Evolutionary conservation across 2,888 invertebrate species (phyloP).

Genomic region (Phania funesta): DNA sequence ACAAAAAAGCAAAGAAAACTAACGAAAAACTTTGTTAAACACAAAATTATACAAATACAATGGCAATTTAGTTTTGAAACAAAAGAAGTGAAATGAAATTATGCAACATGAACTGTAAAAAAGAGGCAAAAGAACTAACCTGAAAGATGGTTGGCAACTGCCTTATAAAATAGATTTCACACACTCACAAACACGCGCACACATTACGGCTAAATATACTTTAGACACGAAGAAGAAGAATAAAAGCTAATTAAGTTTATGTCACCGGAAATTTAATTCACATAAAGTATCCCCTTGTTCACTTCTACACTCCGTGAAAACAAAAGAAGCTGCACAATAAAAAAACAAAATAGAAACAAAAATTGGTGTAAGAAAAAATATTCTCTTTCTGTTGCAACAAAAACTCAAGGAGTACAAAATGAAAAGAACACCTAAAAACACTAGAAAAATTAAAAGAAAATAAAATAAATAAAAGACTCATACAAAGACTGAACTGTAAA

Average conservation of each 20-base stretch:
- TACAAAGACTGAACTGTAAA: neutral
- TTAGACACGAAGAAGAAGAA: slow-evolving; percentile 73
- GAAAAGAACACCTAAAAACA: slow-evolving; percentile 3
- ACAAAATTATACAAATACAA: slow-evolving; percentile 31
- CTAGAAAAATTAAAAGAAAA: neutral
- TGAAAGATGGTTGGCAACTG: slow-evolving; percentile 14
- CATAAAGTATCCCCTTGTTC: slow-evolving; percentile 71
- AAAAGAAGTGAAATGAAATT: slow-evolving; percentile 45
- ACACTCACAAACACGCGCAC: neutral
- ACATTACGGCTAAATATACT: slow-evolving; percentile 13
- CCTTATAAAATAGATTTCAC: neutral
- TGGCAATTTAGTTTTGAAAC: slow-evolving; percentile 40
- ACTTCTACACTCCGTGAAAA: slow-evolving; percentile 19
- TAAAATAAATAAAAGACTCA: slow-evolving; percentile 3
- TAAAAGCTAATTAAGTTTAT: slow-evolving; percentile 81
- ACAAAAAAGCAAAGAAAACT: neutral
- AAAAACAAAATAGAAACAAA: slow-evolving; percentile 12
- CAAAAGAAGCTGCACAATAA: slow-evolving; percentile 70
- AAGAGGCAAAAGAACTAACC: slow-evolving; percentile 33
- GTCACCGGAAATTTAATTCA: slow-evolving; percentile 81
- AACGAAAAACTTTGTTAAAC: slow-evolving; percentile 21
- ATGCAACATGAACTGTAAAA: slow-evolving; percentile 34
- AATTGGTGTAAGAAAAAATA: slow-evolving; percentile 19
- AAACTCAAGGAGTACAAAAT: slow-evolving; percentile 7
- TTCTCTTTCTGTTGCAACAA: slow-evolving; percentile 17